These are phyloP conservation scores for Harpalus rubripes DNA, from an alignment of 2,888 invertebrate species.

Conservation along the genomic window DNA sequence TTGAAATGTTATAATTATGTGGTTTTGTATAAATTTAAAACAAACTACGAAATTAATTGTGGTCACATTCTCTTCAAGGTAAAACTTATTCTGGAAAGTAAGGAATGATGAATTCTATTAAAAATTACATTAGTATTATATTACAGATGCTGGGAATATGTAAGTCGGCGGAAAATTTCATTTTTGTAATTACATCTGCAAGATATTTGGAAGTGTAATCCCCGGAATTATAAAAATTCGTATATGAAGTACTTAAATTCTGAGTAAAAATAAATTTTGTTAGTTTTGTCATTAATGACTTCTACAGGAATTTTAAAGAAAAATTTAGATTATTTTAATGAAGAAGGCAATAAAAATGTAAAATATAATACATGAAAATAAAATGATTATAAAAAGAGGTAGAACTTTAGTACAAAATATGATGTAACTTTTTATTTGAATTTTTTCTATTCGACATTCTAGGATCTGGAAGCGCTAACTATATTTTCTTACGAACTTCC, in stretches of 20 bases:
- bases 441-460: too few species aligned
- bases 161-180: slow-evolving; percentile 12
- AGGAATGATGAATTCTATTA: background rate
- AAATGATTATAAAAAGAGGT: background rate
- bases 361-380: background rate
- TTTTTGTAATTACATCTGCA: background rate
- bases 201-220: background rate
- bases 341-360: slow-evolving; percentile 5
- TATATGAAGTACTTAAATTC: background rate
- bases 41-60: slow-evolving; percentile 3
- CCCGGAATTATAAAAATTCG: slow-evolving; percentile 12
- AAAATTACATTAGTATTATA: background rate
- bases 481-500: too few species aligned
- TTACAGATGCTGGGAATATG: slow-evolving; percentile 17
- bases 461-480: too few species aligned
- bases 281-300: slow-evolving; percentile 22
- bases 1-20: slow-evolving; percentile 32
- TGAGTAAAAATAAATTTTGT: slow-evolving; percentile 13
- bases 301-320: slow-evolving; percentile 17
- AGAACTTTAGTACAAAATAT: too few species aligned
- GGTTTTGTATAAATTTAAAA: slow-evolving; percentile 29
- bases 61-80: slow-evolving; percentile 39
- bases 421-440: too few species aligned
- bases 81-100: slow-evolving; percentile 6
- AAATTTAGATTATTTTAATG: slow-evolving; percentile 22